Percentiles rank a stretch among this genome's conserved stretches.
These are phyloP conservation scores for Bombylius discolor DNA, from an alignment of 2,888 invertebrate genomes.

Conservation along the genomic window DNA sequence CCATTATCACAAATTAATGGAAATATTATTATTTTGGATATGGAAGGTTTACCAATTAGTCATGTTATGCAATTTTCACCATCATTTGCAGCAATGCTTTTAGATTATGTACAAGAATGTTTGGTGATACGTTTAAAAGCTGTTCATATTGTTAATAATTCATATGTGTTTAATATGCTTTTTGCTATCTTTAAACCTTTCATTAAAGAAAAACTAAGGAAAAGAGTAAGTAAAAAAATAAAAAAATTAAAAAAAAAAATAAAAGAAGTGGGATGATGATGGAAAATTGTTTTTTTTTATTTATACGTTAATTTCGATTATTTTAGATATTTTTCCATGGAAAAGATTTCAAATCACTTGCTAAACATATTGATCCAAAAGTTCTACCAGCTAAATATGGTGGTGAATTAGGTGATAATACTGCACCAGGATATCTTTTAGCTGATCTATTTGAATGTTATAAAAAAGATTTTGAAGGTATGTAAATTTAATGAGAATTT, in stretches of 20 bases:
- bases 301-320: neutral
- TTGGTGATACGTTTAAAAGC: slow-evolving; percentile 71
- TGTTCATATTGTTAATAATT: slow-evolving; percentile 79
- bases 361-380: slow-evolving; percentile 44
- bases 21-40: slow-evolving; percentile 57
- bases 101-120: slow-evolving; percentile 68
- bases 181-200: slow-evolving; percentile 82
- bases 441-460: slow-evolving; percentile 54
- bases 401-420: slow-evolving; percentile 44
- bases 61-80: slow-evolving; percentile 70
- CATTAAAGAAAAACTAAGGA: slow-evolving; percentile 65
- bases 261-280: too few species aligned
- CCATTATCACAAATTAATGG: slow-evolving; percentile 66
- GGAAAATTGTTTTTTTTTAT: neutral
- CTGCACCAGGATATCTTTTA: slow-evolving; percentile 50
- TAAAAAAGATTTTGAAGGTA: slow-evolving; percentile 55
- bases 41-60: slow-evolving; percentile 57
- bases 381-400: slow-evolving; percentile 52
- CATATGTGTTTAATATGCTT: slow-evolving; percentile 72
- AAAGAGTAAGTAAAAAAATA: slow-evolving; percentile 43
- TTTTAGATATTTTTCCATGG: slow-evolving; percentile 60
- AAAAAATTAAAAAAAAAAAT: neutral
- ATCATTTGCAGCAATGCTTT: slow-evolving; percentile 54
- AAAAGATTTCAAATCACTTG: slow-evolving; percentile 46
- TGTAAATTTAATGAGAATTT: too few species aligned